phyloP scores from a whole-genome alignment of 64 coral and sea anemone species.

The Actinia tenebrosa region DNA sequence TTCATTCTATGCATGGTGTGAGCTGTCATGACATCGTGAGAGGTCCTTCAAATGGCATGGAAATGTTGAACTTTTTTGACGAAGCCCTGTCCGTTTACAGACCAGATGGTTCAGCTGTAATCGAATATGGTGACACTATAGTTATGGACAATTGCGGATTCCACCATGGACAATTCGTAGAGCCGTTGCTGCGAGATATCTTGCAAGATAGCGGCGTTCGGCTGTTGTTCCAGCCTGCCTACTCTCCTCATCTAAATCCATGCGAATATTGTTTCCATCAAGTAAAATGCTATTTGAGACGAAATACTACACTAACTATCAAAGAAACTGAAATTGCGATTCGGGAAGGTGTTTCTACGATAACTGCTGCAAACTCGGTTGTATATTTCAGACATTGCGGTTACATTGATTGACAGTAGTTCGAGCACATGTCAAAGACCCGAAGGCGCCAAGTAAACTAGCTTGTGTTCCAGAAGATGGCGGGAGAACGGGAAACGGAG shows the following conservation, averaged over 20 bases:
- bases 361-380: constrained; percentile 32
- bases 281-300: constrained; percentile 29
- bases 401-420: constrained; percentile 29
- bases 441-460: not conserved
- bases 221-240: constrained; percentile 25
- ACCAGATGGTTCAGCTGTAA: constrained; percentile 18
- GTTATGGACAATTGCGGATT: constrained; percentile 68
- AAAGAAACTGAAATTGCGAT: constrained; percentile 40
- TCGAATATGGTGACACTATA: constrained; percentile 23
- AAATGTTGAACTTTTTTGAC: constrained; percentile 53
- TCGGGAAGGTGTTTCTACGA: constrained; percentile 19
- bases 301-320: constrained; percentile 34
- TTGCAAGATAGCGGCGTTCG: constrained; percentile 19
- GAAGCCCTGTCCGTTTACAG: constrained; percentile 29
- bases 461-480: not conserved
- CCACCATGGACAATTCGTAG: constrained; percentile 31
- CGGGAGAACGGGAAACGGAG: not conserved
- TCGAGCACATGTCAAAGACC: not conserved
- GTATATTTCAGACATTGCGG: constrained; percentile 27
- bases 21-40: constrained; percentile 36
- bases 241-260: constrained; percentile 23
- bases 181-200: constrained; percentile 46
- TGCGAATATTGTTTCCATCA: constrained; percentile 31
- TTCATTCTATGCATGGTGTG: constrained; percentile 28
- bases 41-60: constrained; percentile 52